Percentiles rank a stretch among this genome's conserved stretches.
Evolutionary conservation across 2,113 vertebrate species (phyloP).

Genomic region (Syngnathoides biaculeatus): DNA sequence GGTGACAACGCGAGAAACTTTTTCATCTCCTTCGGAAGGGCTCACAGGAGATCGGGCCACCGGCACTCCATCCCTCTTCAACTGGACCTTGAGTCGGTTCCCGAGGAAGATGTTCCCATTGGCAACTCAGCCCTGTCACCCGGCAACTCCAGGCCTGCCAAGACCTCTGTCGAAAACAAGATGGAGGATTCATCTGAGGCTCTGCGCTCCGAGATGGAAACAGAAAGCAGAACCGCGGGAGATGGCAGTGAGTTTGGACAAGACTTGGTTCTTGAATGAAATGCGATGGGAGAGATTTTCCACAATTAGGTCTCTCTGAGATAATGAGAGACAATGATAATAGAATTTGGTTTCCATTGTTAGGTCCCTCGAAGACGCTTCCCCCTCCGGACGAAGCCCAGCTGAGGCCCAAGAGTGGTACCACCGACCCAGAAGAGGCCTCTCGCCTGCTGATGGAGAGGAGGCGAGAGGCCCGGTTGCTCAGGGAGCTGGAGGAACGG

Average conservation of each 20-base stretch:
- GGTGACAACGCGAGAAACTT: conserved; percentile 4
- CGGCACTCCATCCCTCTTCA: conserved; percentile 77
- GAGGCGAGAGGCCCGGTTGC: conserved; percentile 85
- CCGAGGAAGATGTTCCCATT: conserved; percentile 65
- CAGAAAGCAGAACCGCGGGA: conserved; percentile 10
- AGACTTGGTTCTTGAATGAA: neutral
- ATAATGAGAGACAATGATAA: neutral
- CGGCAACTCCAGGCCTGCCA: conserved; percentile 80
- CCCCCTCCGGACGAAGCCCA: conserved; percentile 23
- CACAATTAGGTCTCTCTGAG: conserved; percentile 19
- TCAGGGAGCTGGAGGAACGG: conserved; percentile 83
- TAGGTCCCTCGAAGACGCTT: conserved; percentile 24
- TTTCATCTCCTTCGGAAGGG: conserved; percentile 45
- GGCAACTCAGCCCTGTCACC: conserved; percentile 71
- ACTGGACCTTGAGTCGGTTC: conserved; percentile 69
- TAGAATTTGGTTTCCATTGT: neutral
- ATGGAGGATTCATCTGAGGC: conserved; percentile 18
- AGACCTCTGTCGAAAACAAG: conserved; percentile 68
- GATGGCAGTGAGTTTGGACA: conserved; percentile 34
- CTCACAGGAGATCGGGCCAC: conserved; percentile 68
- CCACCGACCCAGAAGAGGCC: conserved; percentile 84
- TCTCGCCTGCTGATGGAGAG: conserved; percentile 84
- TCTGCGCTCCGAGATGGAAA: neutral
- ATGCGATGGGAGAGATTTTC: neutral
- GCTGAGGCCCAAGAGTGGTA: conserved; percentile 77